Percentiles rank a stretch among this genome's conserved stretches.
These are phyloP conservation scores for Macropus fuliginosus DNA, from an alignment of 2,797 vertebrate genomes.

Conservation along the genomic window DNA sequence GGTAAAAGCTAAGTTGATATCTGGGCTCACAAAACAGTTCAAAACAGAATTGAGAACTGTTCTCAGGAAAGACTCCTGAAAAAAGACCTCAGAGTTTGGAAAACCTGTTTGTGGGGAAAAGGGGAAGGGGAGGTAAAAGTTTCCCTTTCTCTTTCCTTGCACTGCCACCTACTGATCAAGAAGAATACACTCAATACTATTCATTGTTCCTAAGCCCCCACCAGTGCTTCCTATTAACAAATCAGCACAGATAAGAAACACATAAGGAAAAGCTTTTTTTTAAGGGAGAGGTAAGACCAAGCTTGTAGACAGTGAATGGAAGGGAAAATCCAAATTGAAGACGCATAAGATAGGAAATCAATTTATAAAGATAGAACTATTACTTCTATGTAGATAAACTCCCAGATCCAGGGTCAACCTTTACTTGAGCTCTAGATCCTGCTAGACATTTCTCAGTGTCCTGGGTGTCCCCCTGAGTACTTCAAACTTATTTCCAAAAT, in stretches of 20 bases:
- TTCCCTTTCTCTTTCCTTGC: neutral
- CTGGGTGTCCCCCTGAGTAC: neutral
- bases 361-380: neutral
- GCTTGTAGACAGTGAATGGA: neutral
- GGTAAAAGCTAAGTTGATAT: neutral
- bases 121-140: neutral
- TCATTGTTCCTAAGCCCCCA: too few species aligned
- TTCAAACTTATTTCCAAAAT: neutral
- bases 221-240: neutral
- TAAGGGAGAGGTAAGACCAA: neutral
- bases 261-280: neutral
- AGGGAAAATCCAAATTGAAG: neutral
- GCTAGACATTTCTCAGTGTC: neutral
- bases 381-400: too few species aligned
- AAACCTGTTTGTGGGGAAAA: too few species aligned
- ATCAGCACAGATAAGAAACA: neutral
- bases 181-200: neutral
- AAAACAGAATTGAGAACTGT: too few species aligned
- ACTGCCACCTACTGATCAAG: neutral
- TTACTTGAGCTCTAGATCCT: neutral
- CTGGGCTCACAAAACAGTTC: neutral
- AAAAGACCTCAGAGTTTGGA: too few species aligned
- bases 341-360: neutral
- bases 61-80: neutral
- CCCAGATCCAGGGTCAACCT: neutral